Conservation (phyloP, 2,113 vertebrate genomes). For the Fregetta grallaria region DNA sequence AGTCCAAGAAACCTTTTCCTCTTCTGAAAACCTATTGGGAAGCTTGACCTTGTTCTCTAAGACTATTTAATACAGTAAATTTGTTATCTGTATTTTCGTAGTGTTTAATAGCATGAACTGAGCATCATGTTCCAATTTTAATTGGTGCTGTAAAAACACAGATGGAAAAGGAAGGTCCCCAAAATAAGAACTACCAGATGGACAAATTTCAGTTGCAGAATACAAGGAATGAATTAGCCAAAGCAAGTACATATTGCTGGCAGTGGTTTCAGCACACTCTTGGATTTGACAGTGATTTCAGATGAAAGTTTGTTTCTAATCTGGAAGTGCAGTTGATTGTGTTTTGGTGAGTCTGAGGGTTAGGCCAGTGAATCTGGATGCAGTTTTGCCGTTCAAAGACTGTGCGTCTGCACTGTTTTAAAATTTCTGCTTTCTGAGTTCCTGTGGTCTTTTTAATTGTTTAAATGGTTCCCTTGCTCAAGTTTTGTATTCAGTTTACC, state of each 20-base stretch:
- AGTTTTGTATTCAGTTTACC: slow-evolving; percentile 6
- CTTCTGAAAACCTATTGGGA: not conserved
- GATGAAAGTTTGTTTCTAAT: not conserved
- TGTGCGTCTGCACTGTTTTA: accelerated
- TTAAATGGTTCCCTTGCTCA: not conserved
- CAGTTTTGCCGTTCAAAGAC: not conserved
- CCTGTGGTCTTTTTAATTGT: not conserved
- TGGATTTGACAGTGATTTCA: not conserved
- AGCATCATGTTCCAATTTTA: not conserved
- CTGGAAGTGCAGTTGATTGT: not conserved
- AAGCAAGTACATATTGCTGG: not conserved
- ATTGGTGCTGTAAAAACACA: slow-evolving; percentile 1
- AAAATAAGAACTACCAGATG: slow-evolving; percentile 9
- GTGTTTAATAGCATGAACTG: not conserved
- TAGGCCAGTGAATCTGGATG: not conserved
- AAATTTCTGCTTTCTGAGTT: not conserved
- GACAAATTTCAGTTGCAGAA: not conserved
- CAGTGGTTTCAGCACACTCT: not conserved
- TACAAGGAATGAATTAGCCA: not conserved
- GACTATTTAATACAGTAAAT: not conserved
- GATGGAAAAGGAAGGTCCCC: not conserved
- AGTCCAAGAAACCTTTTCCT: not conserved
- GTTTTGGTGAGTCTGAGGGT: not conserved
- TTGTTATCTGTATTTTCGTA: not conserved
- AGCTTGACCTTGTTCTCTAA: not conserved